Base-by-base conservation (phyloP, 2,888 invertebrate genomes). In the Erynnis tages region DNA sequence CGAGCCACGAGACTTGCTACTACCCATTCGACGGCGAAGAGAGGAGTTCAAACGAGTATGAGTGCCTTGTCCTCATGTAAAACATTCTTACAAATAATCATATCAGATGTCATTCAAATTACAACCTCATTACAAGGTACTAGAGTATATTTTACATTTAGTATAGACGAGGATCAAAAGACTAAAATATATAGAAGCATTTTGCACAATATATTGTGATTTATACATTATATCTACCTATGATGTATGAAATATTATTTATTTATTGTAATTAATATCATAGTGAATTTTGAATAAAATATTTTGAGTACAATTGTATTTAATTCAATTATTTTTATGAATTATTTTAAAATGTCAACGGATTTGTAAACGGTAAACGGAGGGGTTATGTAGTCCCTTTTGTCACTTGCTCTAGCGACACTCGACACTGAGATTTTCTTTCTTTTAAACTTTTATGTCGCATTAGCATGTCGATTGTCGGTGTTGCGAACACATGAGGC, bases 1-100 rank as follows among this genome's bases (percentile, higher is more conserved):
- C 91, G 0, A 92, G 91, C 56, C 93, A 93, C 67, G 91, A 87
- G 13, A 76, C 82, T 16, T 91, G 92, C 64, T 93, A 93, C 76
- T 92, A 93, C 58, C 93, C 93, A 4, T 93, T 91, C 71, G 93
- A 90, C 52, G 93, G 94, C 0, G 91, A 92, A 69, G 95, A 95
- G 71, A 79, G 91, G 58, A 88, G 83, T 49, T 91, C 92, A 55
- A 71, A 83, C 1, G 91, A 92, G 59, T 95, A 95, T 78, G 95
- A 95, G 76, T 91, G 93, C 43, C 90, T 95, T 3, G 92, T 93
- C 21, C 78, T 87, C 7, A 59, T 85, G 69, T 88, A 74, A 73
- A 60, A 17, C 34, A 30, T 13, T 17, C 1, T 7, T 32, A 17
- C 1, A 19, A 16, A 4, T 16, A 19, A 19, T 35, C 8, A 19